Evolutionary conservation across 2,888 invertebrate species (phyloP).

Genomic region (Ephialtes manifestator): DNA sequence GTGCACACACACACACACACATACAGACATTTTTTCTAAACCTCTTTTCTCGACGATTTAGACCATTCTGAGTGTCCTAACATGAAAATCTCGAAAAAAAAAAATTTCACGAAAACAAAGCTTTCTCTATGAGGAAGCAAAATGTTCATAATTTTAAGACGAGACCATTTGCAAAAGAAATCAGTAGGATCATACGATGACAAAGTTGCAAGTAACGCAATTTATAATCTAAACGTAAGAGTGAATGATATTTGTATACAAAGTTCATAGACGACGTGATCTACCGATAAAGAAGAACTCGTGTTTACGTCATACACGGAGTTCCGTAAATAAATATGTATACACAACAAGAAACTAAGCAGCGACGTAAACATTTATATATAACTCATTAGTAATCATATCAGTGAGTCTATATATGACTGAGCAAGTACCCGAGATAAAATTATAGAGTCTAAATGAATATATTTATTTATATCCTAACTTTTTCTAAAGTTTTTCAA

Average conservation of each 20-base stretch:
- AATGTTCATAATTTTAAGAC: too few relatives aligned
- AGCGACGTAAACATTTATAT: conserved; percentile 8
- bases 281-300: conserved; percentile 3
- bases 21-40: too few relatives aligned
- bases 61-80: too few relatives aligned
- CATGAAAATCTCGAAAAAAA: too few relatives aligned
- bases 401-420: background rate
- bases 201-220: background rate
- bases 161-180: background rate
- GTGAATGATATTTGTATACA: conserved; percentile 7
- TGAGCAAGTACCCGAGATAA: too few relatives aligned
- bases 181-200: background rate
- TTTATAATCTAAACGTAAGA: background rate
- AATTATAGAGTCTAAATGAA: too few relatives aligned
- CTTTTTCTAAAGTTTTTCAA: too few relatives aligned
- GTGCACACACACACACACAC: too few relatives aligned
- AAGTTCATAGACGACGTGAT: background rate
- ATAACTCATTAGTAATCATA: background rate
- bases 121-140: too few relatives aligned
- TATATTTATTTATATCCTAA: too few relatives aligned
- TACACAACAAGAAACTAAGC: background rate
- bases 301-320: background rate
- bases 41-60: too few relatives aligned
- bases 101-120: too few relatives aligned
- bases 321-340: background rate